A percentile compares a stretch with the other conserved stretches of the same genome.
Evolutionary conservation across 2,113 vertebrate species (phyloP).

Genomic region (Dermatemys mawii): DNA sequence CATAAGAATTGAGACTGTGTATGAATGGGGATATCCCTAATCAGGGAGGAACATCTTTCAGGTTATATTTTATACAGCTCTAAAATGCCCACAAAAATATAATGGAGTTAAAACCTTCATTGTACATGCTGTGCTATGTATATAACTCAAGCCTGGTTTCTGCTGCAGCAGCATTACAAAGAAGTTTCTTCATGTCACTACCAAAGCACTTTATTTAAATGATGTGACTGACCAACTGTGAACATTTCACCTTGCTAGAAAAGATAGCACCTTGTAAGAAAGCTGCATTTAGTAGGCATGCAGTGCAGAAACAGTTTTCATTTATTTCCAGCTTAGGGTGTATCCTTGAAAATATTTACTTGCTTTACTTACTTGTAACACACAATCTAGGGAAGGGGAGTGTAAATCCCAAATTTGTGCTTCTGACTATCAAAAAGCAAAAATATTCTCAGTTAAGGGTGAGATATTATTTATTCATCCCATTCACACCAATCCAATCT

Average conservation of each 20-base stretch:
- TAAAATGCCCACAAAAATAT: fast-evolving
- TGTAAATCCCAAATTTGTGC: background rate
- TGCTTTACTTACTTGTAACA: conserved; percentile 23
- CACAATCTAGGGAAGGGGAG: background rate
- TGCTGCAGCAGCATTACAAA: background rate
- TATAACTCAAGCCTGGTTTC: background rate
- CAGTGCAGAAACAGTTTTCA: conserved; percentile 54
- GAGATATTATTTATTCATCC: background rate
- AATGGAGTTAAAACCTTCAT: background rate
- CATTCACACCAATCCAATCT: background rate
- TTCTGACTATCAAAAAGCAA: conserved; percentile 24
- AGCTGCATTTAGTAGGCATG: conserved; percentile 19
- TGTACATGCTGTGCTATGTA: too few species aligned
- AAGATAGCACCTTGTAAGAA: background rate
- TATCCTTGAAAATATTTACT: conserved; percentile 59
- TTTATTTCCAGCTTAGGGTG: conserved; percentile 54
- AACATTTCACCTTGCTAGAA: background rate
- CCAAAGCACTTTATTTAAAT: background rate
- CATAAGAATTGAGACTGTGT: background rate
- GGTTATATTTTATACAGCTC: background rate
- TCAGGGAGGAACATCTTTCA: fast-evolving
- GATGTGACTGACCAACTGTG: background rate
- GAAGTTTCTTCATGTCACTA: background rate
- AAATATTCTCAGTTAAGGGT: background rate
- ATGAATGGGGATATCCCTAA: fast-evolving